A percentile compares a stretch with the other conserved stretches of the same genome.
phyloP scores from a whole-genome alignment of 1,140 invertebrate genomes.

The Drosophila leontia region DNA sequence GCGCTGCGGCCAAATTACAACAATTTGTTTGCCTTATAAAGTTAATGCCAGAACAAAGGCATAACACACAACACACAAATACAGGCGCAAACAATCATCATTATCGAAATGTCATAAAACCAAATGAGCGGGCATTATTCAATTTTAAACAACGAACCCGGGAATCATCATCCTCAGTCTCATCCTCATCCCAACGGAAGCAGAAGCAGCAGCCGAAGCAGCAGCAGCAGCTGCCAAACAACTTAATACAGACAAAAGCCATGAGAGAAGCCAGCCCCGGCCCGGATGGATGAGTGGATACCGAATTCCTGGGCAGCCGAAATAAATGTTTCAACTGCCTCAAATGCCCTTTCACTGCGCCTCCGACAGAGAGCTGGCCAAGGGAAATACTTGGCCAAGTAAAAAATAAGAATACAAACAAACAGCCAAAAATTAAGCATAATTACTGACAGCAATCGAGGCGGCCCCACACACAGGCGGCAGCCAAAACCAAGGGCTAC shows the following conservation, averaged over 20 bases:
- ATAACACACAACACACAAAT: constrained; percentile 41
- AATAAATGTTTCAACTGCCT: constrained; percentile 75
- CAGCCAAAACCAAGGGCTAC: constrained; percentile 51
- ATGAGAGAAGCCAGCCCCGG: constrained; percentile 24
- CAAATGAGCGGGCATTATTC: constrained; percentile 81
- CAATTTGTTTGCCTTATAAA: constrained; percentile 81
- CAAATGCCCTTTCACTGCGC: constrained; percentile 69
- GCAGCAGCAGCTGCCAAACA: constrained; percentile 76
- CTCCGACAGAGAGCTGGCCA: constrained; percentile 18
- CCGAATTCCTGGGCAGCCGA: constrained; percentile 53
- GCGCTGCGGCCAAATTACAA: constrained; percentile 65
- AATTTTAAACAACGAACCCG: constrained; percentile 74
- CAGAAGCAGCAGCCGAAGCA: constrained; percentile 37
- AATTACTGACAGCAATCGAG: constrained; percentile 80
- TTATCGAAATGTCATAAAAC: constrained; percentile 83
- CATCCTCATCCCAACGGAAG: constrained; percentile 45
- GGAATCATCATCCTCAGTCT: constrained; percentile 35
- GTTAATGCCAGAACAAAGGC: constrained; percentile 77
- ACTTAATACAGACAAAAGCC: constrained; percentile 77
- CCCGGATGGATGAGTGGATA: constrained; percentile 36
- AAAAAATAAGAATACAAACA: constrained; percentile 46
- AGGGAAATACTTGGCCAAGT: constrained; percentile 30
- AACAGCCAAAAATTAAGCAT: constrained; percentile 78
- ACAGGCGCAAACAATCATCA: constrained; percentile 69
- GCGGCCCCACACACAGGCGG: constrained; percentile 67